Evolutionary conservation across 2,888 invertebrate genomes (phyloP), one percentile per base, ranked within the genome.

Genomic region (Clostera curtula): DNA sequence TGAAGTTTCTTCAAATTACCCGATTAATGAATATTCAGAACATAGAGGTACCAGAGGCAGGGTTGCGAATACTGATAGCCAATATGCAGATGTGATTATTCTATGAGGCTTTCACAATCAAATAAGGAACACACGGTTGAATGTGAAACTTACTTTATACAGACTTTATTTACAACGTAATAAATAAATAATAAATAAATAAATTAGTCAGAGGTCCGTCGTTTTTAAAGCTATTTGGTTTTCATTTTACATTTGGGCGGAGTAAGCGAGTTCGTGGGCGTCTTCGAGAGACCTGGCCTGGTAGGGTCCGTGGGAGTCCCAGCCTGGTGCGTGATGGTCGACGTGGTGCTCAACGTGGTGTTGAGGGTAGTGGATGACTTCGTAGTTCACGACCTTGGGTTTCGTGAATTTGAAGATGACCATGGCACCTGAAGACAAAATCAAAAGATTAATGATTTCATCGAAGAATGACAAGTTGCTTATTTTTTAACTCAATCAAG

Each of bases 331-430:
- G 35, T 80, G 83, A 40, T 88, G 88, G 49, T 89, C 89, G 1
- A 88, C 86, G 9, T 88, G 88, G 32, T 89, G 89, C 36, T 92
- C 91, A 29, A 91, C 91, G 37, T 87, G 86, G 46, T 88, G 88
- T 51, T 89, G 89, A 15, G 91, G 91, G 60, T 92, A 93, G 69
- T 94, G 93, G 45, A 93, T 90, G 24, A 94, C 93, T 82, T 95
- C 94, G 60, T 94, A 94, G 74, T 93, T 93, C 42, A 93, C 89
- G 51, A 91, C 90, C 80, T 94, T 94, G 31, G 94, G 94, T 60
- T 93, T 93, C 47, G 93, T 91, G 63, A 94, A 88, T 75, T 93
- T 93, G 84, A 94, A 94, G 66, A 95, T 91, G 26, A 94, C 87
- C 87, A 94, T 87, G 32, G 94, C 94, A 41, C 83, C 84, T 85